Percentiles rank a stretch among this genome's conserved stretches.
Evolutionary conservation across 2,888 invertebrate species (phyloP).

Genomic region (Theretra japonica): DNA sequence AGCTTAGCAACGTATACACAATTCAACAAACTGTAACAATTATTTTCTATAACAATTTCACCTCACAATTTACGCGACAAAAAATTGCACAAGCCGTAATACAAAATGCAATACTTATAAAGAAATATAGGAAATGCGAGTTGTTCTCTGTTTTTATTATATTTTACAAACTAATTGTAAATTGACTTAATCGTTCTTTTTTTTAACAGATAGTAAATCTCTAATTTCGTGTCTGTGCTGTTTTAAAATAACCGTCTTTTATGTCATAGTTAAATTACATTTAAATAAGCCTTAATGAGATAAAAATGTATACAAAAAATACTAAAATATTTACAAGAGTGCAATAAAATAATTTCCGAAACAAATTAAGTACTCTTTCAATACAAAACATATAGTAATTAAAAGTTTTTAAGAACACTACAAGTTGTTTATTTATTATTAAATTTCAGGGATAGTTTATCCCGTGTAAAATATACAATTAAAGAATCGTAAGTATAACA

Average conservation of each 20-base stretch:
- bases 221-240: no score
- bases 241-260: background rate
- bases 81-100: background rate
- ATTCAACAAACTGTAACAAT: constrained; percentile 17
- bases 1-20: constrained; percentile 40
- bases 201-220: no score
- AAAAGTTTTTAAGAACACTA: no score
- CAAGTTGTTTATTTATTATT: no score
- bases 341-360: background rate
- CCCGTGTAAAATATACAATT: no score
- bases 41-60: background rate
- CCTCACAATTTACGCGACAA: background rate
- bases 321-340: background rate
- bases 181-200: no score
- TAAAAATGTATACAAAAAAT: background rate
- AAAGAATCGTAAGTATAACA: no score
- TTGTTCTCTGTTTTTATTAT: background rate
- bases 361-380: background rate
- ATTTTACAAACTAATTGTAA: background rate
- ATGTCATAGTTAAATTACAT: background rate
- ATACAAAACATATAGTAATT: background rate
- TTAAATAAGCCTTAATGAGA: background rate
- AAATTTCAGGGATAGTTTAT: no score
- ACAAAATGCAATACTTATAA: background rate
- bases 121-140: constrained; percentile 3